Base-by-base conservation (phyloP, 2,888 invertebrate species). In the Xylophagus ater region DNA sequence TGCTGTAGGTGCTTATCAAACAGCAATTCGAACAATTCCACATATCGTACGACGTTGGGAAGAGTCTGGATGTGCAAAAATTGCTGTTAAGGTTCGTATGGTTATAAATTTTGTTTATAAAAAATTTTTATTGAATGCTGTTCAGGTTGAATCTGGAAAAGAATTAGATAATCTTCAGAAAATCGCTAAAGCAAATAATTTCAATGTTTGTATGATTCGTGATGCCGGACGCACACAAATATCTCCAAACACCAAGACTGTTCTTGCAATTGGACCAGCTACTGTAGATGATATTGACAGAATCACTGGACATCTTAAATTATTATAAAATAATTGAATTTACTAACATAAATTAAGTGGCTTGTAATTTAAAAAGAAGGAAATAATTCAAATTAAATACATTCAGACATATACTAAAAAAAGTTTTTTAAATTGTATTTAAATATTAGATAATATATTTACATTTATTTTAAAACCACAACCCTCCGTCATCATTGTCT, bases 211-310 rank as follows among this genome's bases (percentile, higher is more conserved):
- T 44, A 58, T 88, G 19, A 80, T 96, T 44, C 70, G 78, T 47
- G 94, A 96, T 67, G 94, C 94, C 4, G 96, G 96, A 2, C 77
- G 87, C 49, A 96, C 94, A 5, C 93, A 96, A 67, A 83, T 96
- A 46, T 81, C 81, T 32, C 75, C 84, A 1, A 92, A 93, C 47
- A 82, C 88, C 8, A 74, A 76, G 53, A 96, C 96, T 41, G 93
- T 94, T 2, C 68, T 93, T 40, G 93, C 88, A 2, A 73, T 96
- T 37, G 96, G 96, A n/a, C 96, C 94, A 33, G 93, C 85, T 4
- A 78, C 82, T 26, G 76, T 75, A 49, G 70, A 73, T 50, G 58
- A 79, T 30, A 72, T 94, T 49, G 84, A 92, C 59, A 66, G 75
- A 68, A 76, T 93, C 25, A 88, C 92, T 14, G 87, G 90, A 35